Base-by-base conservation (phyloP, 2,888 invertebrate species). In the Frankliniella fusca region DNA sequence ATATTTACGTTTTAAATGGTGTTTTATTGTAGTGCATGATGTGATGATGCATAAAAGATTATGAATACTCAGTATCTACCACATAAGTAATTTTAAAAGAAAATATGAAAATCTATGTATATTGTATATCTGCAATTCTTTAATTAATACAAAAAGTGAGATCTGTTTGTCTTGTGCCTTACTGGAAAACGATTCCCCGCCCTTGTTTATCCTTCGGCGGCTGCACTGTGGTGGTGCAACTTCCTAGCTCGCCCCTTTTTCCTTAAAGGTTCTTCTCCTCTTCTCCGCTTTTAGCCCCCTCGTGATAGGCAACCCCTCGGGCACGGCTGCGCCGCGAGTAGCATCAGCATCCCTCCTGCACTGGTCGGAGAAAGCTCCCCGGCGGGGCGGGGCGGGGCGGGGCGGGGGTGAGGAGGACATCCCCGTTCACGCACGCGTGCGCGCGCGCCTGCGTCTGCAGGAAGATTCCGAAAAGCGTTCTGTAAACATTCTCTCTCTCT, bases 31-130 rank as follows among this genome's bases (percentile, higher is more conserved):
- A 27, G 27, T 27, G 27, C 27, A 12, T 27, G 9, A n/a, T 38
- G 38, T 38, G 38, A 76, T 76, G 70, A 20, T 70, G 23, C 70
- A 23, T 11, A 23, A 76, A 76, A 27, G 61, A 27, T 76, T 76
- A 76, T 76, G 23, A 76, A 76, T 76, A 76, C 70, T 76, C 70
- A 76, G 70, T 76, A 76, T 76, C 70, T 76, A 76, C 23, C 70
- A 76, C 27, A 12, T 12, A 27, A 76, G 23, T 27, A 76, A 76
- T 76, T 76, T 76, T 76, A 76, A 76, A 23, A 27, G 70, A 76
- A 76, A 76, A 76, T 27, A 23, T 76, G 70, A 76, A 76, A 76
- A 76, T 27, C 70, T 76, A 76, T 76, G 23, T 76, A 76, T 27
- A 76, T 76, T 76, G 70, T 76, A 23, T 12, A 76, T 20, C 20